A percentile compares a stretch with the other conserved stretches of the same genome.
phyloP scores from a whole-genome alignment of 35 echinoderm and acorn worm species.

The Lytechinus variegatus region DNA sequence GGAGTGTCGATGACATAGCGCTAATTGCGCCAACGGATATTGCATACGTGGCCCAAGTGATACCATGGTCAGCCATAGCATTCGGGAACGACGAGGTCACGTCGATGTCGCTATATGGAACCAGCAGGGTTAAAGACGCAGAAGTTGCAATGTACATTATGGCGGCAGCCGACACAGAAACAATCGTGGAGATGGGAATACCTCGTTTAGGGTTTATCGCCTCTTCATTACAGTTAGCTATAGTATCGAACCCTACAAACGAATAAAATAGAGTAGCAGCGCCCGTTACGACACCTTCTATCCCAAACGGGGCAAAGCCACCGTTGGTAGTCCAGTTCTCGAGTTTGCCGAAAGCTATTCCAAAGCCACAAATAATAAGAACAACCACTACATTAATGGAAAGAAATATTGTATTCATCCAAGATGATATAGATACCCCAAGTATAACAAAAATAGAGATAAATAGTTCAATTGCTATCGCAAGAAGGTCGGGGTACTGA shows the following conservation, averaged over 20 bases:
- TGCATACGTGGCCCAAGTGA: conserved; percentile 52
- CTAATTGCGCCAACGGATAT: conserved; percentile 65
- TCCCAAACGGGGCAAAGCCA: conserved; percentile 84
- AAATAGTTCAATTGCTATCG: conserved; percentile 49
- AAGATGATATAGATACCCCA: conserved; percentile 75
- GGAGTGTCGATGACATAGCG: conserved; percentile 65
- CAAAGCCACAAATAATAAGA: conserved; percentile 59
- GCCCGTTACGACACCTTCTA: conserved; percentile 71
- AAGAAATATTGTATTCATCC: conserved; percentile 56
- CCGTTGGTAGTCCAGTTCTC: conserved; percentile 71
- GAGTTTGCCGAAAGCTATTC: conserved; percentile 58
- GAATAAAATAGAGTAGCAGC: conserved; percentile 89
- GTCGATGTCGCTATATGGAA: conserved; percentile 64
- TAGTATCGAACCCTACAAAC: conserved; percentile 88
- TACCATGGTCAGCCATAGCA: conserved; percentile 61
- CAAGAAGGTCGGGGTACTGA: conserved; percentile 82
- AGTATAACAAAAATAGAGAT: conserved; percentile 59
- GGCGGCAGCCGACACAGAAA: conserved; percentile 60
- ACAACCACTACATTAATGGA: conserved; percentile 75
- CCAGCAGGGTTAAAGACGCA: conserved; percentile 68
- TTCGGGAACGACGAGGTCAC: conserved; percentile 59
- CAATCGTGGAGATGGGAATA: conserved; percentile 68
- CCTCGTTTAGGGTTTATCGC: conserved; percentile 64
- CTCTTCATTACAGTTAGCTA: conserved; percentile 86
- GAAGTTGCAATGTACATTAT: conserved; percentile 68